Conservation (phyloP, 2,888 invertebrate genomes). For the Xiphydria camelus region DNA sequence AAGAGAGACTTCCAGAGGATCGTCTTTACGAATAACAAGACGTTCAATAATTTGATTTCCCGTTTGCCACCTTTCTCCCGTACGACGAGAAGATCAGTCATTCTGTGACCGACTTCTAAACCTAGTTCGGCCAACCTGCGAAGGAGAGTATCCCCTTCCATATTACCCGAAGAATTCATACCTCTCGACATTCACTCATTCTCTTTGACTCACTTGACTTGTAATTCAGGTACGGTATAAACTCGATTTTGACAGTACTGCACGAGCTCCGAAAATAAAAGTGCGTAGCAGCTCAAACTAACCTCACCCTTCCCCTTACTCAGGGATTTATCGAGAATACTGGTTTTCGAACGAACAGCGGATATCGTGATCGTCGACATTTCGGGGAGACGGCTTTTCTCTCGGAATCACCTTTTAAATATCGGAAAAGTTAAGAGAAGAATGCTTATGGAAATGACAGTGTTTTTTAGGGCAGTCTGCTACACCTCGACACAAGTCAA, state of each 20-base stretch:
- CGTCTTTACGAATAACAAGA: slow-evolving; percentile 93
- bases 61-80: slow-evolving; percentile 92
- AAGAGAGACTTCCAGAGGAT: slow-evolving; percentile 98
- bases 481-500: too few species aligned
- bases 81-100: slow-evolving; percentile 92
- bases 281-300: slow-evolving; percentile 88
- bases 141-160: too few species aligned
- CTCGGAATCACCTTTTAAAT: too few species aligned
- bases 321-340: slow-evolving; percentile 87
- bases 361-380: slow-evolving; percentile 50
- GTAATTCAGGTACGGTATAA: slow-evolving; percentile 91
- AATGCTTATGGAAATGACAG: too few species aligned
- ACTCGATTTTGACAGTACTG: slow-evolving; percentile 97
- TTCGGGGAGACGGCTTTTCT: too few species aligned
- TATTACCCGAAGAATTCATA: too few species aligned
- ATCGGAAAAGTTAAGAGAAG: too few species aligned
- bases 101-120: slow-evolving; percentile 89
- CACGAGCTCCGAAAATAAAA: slow-evolving; percentile 96
- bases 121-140: slow-evolving; percentile 90
- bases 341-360: slow-evolving; percentile 67
- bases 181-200: background rate
- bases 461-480: too few species aligned
- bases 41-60: slow-evolving; percentile 92
- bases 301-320: slow-evolving; percentile 93
- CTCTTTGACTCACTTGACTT: slow-evolving; percentile 85